Evolutionary conservation across 92 coral and sea anemone species (phyloP).

Genomic region (Palythoa caribaeorum): DNA sequence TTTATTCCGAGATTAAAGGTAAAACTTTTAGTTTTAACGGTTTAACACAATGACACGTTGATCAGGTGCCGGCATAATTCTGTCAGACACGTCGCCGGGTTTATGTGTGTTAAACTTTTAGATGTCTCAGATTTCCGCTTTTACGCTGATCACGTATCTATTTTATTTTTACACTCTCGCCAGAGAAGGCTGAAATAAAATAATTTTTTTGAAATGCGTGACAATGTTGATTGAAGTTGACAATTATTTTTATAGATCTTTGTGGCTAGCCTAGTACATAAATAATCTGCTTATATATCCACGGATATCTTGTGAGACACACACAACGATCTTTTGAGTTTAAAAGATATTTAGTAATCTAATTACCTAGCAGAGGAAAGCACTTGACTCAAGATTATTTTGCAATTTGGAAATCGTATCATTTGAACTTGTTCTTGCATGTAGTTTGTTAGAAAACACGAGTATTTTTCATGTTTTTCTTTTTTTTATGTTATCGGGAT

Average conservation of each 20-base stretch:
- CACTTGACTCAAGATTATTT: not conserved
- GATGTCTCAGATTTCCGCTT: not conserved
- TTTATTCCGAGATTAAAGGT: constrained; percentile 99
- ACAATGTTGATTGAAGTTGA: not conserved
- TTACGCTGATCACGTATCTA: not conserved
- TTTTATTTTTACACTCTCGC: not conserved
- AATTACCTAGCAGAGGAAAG: not conserved
- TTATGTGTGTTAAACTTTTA: not conserved
- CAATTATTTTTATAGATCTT: not conserved
- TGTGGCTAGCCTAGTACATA: no score
- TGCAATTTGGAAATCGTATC: not conserved
- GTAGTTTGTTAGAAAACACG: no score
- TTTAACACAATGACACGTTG: not conserved
- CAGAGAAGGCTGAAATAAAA: not conserved
- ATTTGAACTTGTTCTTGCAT: no score
- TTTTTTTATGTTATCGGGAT: no score
- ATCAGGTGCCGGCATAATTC: not conserved
- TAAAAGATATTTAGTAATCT: not conserved
- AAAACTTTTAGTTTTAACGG: not conserved
- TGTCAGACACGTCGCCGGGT: not conserved
- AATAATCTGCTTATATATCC: not conserved
- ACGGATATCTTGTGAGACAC: not conserved
- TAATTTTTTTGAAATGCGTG: not conserved
- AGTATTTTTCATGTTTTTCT: no score
- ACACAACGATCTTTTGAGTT: not conserved